These are phyloP conservation scores for Clostera curtula DNA, from an alignment of 2,888 invertebrate genomes.

Conservation along the genomic window DNA sequence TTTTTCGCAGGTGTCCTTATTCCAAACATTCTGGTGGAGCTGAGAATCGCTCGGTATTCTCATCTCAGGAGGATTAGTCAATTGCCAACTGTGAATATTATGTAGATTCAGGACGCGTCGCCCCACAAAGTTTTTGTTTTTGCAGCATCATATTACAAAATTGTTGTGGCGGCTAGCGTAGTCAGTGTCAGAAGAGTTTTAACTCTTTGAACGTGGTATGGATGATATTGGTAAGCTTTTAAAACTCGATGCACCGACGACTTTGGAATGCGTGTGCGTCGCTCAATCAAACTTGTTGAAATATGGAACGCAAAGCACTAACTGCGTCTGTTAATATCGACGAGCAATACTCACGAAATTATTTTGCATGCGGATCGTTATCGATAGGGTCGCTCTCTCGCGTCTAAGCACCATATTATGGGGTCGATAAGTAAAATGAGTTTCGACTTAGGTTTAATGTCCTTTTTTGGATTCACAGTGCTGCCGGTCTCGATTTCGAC, in stretches of 20 bases:
- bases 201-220: conserved; percentile 14
- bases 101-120: conserved; percentile 17
- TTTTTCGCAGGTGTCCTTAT: too few species aligned
- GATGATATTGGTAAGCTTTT: conserved; percentile 11
- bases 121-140: conserved; percentile 16
- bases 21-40: too few species aligned
- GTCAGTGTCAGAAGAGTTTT: conserved; percentile 11
- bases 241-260: conserved; percentile 11
- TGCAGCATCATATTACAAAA: conserved; percentile 12
- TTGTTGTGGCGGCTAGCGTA: conserved; percentile 8
- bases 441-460: too few species aligned
- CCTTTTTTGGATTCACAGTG: too few species aligned
- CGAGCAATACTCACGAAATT: too few species aligned
- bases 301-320: too few species aligned
- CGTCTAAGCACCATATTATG: too few species aligned
- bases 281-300: conserved; percentile 12
- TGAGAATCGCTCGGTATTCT: conserved; percentile 11
- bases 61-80: conserved; percentile 12
- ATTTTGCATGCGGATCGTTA: too few species aligned
- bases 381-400: too few species aligned
- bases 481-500: too few species aligned
- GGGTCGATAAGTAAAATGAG: too few species aligned
- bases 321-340: too few species aligned
- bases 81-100: conserved; percentile 15
- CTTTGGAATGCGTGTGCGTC: conserved; percentile 13